phyloP scores from a whole-genome alignment of 2,888 invertebrate genomes.

The Leptopilina drosophilae region DNA sequence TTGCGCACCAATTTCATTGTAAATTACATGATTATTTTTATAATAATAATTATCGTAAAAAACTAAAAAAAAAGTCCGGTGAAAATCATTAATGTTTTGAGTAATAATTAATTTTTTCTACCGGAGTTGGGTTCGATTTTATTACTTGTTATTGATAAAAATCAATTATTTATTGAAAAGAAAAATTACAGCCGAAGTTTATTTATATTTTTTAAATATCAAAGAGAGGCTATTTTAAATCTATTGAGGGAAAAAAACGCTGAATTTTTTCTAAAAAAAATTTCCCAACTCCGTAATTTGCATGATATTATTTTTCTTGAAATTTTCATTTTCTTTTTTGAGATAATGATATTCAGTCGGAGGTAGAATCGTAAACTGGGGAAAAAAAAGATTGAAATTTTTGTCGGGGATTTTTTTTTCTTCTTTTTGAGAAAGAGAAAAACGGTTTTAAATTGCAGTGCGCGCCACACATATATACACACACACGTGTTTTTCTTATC shows the following conservation, averaged over 20 bases:
- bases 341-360: background rate
- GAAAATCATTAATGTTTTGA: constrained; percentile 20
- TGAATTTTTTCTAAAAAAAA: background rate
- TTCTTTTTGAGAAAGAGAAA: background rate
- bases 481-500: background rate
- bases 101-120: constrained; percentile 5
- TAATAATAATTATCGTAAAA: too few relatives aligned
- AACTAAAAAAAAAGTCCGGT: background rate
- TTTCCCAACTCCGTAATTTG: constrained; percentile 4
- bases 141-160: background rate
- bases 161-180: background rate
- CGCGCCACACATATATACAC: background rate
- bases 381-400: background rate
- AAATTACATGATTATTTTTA: constrained; percentile 11
- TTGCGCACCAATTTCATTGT: constrained; percentile 2
- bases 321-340: background rate
- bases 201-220: background rate
- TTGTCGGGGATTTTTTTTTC: background rate
- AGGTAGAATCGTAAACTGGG: background rate
- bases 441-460: constrained; percentile 1
- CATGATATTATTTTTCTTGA: constrained; percentile 1
- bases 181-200: too few relatives aligned
- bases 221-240: background rate
- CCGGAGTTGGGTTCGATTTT: constrained; percentile 26
- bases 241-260: background rate